Percentiles rank a stretch among this genome's conserved stretches.
phyloP scores from a whole-genome alignment of 2,113 vertebrate genomes.

The Artemisiospiza belli region DNA sequence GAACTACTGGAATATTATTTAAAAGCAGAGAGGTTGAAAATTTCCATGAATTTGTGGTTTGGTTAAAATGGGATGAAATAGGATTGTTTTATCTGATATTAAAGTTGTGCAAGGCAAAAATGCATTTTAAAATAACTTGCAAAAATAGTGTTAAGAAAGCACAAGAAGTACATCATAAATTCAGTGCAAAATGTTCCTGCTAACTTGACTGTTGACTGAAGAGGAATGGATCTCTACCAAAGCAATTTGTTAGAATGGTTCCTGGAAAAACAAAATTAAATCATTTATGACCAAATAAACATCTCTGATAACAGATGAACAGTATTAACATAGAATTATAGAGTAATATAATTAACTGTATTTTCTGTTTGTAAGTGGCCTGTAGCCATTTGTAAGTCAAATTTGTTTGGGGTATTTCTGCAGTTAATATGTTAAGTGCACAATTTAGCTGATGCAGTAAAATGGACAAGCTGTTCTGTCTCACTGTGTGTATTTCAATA shows the following conservation, averaged over 20 bases:
- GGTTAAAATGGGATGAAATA: neutral
- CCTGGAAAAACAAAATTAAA: neutral
- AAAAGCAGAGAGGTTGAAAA: neutral
- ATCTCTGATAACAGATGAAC: neutral
- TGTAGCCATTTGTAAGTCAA: neutral
- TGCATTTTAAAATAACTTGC: neutral
- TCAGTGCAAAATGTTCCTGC: neutral
- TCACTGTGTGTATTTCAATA: neutral
- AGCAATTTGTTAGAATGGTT: neutral
- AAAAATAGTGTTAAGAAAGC: neutral
- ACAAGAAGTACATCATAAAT: neutral
- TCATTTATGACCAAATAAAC: neutral
- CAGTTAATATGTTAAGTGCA: neutral
- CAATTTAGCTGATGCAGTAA: constrained; percentile 16
- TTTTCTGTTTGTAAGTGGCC: neutral
- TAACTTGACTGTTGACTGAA: neutral
- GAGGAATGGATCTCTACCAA: neutral
- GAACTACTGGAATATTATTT: neutral
- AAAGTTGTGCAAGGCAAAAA: neutral
- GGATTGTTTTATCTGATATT: neutral
- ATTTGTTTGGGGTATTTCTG: neutral
- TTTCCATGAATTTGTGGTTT: neutral
- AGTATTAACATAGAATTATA: neutral
- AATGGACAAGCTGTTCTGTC: neutral
- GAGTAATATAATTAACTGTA: neutral